Base-by-base conservation (phyloP, 1,140 invertebrate genomes). In the Orius insidiosus region DNA sequence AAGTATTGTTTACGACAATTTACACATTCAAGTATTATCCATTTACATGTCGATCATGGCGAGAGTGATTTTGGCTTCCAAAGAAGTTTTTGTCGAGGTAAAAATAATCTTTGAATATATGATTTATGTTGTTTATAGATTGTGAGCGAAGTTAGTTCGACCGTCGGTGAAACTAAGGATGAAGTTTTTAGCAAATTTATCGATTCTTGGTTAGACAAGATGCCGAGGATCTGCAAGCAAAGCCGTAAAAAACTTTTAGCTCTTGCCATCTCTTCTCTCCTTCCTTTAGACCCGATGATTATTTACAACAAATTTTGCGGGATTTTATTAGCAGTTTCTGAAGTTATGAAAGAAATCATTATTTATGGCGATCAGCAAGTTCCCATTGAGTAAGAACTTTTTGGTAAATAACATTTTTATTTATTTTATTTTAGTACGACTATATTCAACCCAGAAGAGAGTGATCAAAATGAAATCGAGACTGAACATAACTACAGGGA, bases 261-360 rank as follows among this genome's bases (percentile, higher is more conserved):
- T 14, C 63, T 96, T 37, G 87, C 85, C 19, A 65, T 94, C 38
- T 73, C 80, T n/a, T 80, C 80, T 42, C 62, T 95, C 40, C 63
- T 86, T 32, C 76, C 72, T 7, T 71, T 70, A 5, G 72, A 78
- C 73, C 59, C 63, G 69, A 48, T 64, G 52, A 55, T 75, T 16
- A 71, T 90, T 38, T 62, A 81, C 32, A 73, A 81, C 56, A 69
- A 77, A 47, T 82, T 89, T 61, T 71, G 74, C 42, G 68, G 68
- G 13, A 83, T 90, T 39, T 70, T 92, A 52, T 66, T 78, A 36
- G 74, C 78, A 55, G 74, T 92, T 53, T 73, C 81, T 19, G 83
- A 90, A 65, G 76, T 83, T 5, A 63, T 95, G 34, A 85, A 89
- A 64, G 89, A 95, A 60, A 75, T 94, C 39, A 79, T 74, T 57